Evolutionary conservation across 2,888 invertebrate species (phyloP).

Genomic region (Lepetodrilus schrolli): DNA sequence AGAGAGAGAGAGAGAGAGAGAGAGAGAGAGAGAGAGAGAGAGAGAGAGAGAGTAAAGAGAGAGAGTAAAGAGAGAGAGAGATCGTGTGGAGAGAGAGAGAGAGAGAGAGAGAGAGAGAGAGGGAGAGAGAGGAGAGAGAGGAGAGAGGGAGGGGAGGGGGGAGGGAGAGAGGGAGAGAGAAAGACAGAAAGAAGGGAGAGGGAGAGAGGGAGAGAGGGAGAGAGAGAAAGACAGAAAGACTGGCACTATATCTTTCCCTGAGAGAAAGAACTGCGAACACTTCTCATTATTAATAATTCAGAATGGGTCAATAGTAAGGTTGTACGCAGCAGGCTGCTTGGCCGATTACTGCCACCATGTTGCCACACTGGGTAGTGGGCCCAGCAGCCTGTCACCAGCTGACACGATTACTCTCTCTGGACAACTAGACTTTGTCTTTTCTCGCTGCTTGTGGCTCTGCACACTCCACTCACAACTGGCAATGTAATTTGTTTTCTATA

Average conservation of each 20-base stretch:
- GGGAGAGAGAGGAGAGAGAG: not conserved
- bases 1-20: slow-evolving; percentile 19
- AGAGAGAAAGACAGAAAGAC: not conserved
- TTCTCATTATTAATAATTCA: slow-evolving; percentile 27
- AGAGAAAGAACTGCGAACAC: not conserved
- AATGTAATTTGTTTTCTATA: not conserved
- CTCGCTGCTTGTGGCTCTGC: not conserved
- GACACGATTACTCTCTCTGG: not conserved
- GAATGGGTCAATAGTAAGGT: not conserved
- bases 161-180: no score
- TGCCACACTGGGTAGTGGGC: not conserved
- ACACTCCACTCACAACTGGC: not conserved
- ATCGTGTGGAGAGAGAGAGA: not conserved
- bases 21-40: slow-evolving; percentile 18
- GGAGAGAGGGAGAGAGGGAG: not conserved
- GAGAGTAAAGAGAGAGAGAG: not conserved
- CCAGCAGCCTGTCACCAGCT: not conserved
- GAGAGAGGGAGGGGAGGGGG: no score
- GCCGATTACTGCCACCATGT: not conserved
- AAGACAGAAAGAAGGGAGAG: slow-evolving; percentile 20
- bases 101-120: not conserved
- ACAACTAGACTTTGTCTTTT: not conserved
- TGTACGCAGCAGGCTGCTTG: not conserved
- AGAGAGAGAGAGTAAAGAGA: slow-evolving; percentile 9
- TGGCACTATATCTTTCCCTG: not conserved